Percentiles rank a stretch among this genome's conserved stretches.
These are phyloP conservation scores for Podarcis cretensis DNA, from an alignment of 2,113 vertebrate genomes.

Conservation along the genomic window DNA sequence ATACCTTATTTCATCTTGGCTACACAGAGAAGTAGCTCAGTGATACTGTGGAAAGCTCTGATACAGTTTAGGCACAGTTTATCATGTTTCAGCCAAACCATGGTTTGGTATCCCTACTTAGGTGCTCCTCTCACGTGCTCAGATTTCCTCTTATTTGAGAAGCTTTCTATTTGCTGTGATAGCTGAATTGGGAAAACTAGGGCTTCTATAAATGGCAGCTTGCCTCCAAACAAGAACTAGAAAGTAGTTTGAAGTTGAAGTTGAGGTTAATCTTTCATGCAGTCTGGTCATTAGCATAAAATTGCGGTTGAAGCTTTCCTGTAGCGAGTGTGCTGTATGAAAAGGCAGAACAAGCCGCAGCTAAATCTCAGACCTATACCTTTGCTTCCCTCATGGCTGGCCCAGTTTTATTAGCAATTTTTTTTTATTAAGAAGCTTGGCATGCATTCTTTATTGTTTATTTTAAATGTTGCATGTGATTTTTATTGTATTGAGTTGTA, in stretches of 20 bases:
- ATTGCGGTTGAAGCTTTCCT: neutral
- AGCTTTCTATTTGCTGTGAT: neutral
- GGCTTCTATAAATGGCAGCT: neutral
- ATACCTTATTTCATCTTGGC: neutral
- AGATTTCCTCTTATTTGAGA: neutral
- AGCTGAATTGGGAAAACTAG: neutral
- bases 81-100: neutral
- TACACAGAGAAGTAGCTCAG: neutral
- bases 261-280: too few relatives aligned
- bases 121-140: neutral
- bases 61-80: too few relatives aligned
- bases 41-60: too few relatives aligned
- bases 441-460: neutral
- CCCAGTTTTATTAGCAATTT: neutral
- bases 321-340: neutral
- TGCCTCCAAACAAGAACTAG: neutral
- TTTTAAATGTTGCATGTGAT: neutral
- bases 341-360: neutral
- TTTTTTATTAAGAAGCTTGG: neutral
- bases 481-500: neutral
- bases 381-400: neutral
- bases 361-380: neutral
- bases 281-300: neutral
- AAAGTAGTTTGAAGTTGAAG: neutral
- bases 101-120: neutral